Percentiles rank a stretch among this genome's conserved stretches.
phyloP scores from a whole-genome alignment of 2,888 invertebrate genomes.

The Cerastoderma edule region DNA sequence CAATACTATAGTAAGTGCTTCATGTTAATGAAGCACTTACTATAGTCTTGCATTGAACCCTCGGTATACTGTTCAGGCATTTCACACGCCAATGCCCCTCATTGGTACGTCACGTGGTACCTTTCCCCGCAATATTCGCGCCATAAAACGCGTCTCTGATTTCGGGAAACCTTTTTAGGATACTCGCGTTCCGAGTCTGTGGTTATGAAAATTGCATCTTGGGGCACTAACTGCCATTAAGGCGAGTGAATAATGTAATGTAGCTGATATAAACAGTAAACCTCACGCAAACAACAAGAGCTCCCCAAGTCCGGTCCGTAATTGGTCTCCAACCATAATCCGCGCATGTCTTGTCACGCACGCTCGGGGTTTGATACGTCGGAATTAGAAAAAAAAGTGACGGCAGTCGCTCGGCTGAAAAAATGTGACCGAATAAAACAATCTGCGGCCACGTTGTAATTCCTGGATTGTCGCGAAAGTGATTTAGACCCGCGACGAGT shows the following conservation, averaged over 20 bases:
- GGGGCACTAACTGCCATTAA: conserved; percentile 19
- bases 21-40: no score
- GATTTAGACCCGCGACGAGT: not conserved
- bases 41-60: no score
- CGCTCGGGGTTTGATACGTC: conserved; percentile 9
- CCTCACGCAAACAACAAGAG: conserved; percentile 20
- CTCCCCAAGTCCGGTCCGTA: conserved; percentile 11
- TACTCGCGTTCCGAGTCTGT: not conserved
- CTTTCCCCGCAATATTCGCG: not conserved
- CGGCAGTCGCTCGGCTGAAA: conserved; percentile 13
- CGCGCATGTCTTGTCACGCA: conserved; percentile 20
- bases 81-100: not conserved
- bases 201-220: conserved; percentile 26
- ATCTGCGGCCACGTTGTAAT: conserved; percentile 2
- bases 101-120: not conserved
- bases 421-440: conserved; percentile 23
- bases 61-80: not conserved
- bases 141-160: not conserved
- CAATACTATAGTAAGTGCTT: no score
- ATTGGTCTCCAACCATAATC: conserved; percentile 24
- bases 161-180: conserved; percentile 22
- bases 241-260: conserved; percentile 22
- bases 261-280: conserved; percentile 15
- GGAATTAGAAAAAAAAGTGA: conserved; percentile 23
- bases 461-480: conserved; percentile 10